Percentiles rank a stretch among this genome's conserved stretches.
phyloP scores from a whole-genome alignment of 1,140 invertebrate genomes.

The Dreissena rostriformis region DNA sequence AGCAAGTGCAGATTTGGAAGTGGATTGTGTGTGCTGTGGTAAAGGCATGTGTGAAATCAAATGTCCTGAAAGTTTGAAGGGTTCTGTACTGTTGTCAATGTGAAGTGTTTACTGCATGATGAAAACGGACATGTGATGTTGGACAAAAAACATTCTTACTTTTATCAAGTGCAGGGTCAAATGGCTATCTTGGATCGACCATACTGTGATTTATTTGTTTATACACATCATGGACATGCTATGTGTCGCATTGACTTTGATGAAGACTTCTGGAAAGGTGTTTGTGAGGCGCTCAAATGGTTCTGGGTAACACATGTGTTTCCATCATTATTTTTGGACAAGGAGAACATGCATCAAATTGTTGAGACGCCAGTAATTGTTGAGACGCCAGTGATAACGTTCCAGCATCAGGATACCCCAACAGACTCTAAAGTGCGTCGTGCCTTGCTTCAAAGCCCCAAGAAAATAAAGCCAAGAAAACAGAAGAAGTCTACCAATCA shows the following conservation, averaged over 20 bases:
- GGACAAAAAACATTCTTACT: background rate
- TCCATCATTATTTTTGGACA: too few species aligned
- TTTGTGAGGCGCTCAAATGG: background rate
- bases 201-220: conserved; percentile 22
- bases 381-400: too few species aligned
- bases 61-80: conserved; percentile 6
- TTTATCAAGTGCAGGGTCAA: conserved; percentile 15
- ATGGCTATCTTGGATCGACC: background rate
- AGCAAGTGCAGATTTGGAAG: conserved; percentile 7
- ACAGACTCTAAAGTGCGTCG: too few species aligned
- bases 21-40: conserved; percentile 2
- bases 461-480: too few species aligned
- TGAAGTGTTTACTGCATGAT: background rate
- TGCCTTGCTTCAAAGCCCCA: too few species aligned
- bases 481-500: too few species aligned
- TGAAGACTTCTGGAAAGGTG: background rate
- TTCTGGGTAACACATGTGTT: conserved; percentile 17
- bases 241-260: background rate
- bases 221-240: conserved; percentile 9
- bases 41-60: conserved; percentile 30
- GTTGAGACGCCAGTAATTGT: too few species aligned
- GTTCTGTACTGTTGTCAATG: background rate
- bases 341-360: too few species aligned
- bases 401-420: too few species aligned
- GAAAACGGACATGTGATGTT: background rate